Percentiles rank a stretch among this genome's conserved stretches.
These are phyloP conservation scores for Tarsius wallacei DNA, from an alignment of 2,797 vertebrate genomes.

Conservation along the genomic window DNA sequence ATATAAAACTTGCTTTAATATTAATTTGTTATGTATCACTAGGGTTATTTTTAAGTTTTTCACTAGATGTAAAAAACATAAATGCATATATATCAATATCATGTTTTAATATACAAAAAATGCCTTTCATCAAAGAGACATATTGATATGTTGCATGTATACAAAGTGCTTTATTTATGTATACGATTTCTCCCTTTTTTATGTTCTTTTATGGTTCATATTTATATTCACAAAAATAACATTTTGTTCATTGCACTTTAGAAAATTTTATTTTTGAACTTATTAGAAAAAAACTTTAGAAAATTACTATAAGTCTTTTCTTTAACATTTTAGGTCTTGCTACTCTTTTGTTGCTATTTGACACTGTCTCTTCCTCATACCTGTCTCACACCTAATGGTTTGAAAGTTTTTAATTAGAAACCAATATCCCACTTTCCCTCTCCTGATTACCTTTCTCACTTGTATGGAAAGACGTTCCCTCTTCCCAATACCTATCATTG, in stretches of 20 bases:
- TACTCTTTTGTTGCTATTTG: background rate
- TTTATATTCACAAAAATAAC: background rate
- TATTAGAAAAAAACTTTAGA: background rate
- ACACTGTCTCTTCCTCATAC: background rate
- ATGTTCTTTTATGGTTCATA: background rate
- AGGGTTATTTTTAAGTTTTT: constrained; percentile 19
- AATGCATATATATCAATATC: background rate
- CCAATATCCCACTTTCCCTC: accelerated
- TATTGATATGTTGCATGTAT: constrained; percentile 3
- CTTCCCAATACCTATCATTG: background rate
- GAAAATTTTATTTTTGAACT: constrained; percentile 24
- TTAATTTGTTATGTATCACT: constrained; percentile 28
- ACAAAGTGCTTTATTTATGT: background rate
- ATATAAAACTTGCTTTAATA: background rate
- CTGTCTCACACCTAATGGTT: background rate
- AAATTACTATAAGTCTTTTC: background rate
- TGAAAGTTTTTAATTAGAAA: constrained; percentile 28
- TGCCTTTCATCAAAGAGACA: background rate
- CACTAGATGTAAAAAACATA: background rate
- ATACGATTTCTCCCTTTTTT: background rate
- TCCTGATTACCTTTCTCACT: background rate
- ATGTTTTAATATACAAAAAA: background rate
- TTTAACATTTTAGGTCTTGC: background rate
- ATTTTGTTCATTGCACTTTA: constrained; percentile 46
- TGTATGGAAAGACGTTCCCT: background rate